Conservation (phyloP, 2,113 vertebrate genomes). For the Pyrgilauda ruficollis region DNA sequence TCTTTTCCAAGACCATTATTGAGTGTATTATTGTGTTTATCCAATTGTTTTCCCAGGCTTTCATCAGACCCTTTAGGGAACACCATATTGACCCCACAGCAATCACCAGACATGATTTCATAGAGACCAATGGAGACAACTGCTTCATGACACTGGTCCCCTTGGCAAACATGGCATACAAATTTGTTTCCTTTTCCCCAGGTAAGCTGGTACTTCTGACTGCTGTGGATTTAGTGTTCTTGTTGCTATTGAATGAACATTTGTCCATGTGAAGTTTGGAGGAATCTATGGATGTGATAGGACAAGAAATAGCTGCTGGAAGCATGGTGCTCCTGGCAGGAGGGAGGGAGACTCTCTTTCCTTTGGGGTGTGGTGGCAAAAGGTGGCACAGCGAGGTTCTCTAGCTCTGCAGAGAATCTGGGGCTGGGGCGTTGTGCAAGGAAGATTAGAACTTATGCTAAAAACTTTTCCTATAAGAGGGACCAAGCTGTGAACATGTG, state of each 20-base stretch:
- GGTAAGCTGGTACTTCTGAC: constrained; percentile 69
- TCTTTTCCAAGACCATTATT: background rate
- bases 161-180: constrained; percentile 90
- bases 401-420: background rate
- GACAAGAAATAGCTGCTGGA: background rate
- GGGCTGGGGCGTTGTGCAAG: background rate
- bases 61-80: constrained; percentile 95
- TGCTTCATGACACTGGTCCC: constrained; percentile 92
- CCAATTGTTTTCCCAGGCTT: constrained; percentile 77
- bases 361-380: background rate
- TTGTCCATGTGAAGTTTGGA: background rate
- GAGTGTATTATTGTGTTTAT: background rate
- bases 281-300: background rate
- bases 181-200: constrained; percentile 83
- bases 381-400: background rate
- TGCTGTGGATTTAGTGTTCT: background rate
- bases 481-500: background rate
- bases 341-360: background rate
- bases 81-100: constrained; percentile 98
- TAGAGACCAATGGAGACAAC: constrained; percentile 98
- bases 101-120: constrained; percentile 97
- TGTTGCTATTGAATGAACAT: background rate
- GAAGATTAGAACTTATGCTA: background rate
- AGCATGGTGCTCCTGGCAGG: background rate
- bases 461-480: background rate